Conservation (phyloP, 1,140 invertebrate species). For the Phocides pigmalion region DNA sequence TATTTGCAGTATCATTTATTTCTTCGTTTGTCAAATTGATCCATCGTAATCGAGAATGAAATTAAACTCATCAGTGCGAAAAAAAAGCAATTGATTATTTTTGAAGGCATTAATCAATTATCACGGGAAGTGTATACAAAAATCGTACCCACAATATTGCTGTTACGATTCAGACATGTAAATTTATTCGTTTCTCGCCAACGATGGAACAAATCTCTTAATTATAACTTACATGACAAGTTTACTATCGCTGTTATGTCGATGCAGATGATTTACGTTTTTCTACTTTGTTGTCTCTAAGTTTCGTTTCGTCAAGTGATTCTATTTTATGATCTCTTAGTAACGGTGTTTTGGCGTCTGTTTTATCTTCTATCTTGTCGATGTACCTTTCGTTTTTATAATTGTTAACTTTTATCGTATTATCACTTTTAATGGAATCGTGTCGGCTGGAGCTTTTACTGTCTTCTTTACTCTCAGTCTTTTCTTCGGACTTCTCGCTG, state of each 20-base stretch:
- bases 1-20: slow-evolving; percentile 6
- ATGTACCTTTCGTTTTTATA: slow-evolving; percentile 71
- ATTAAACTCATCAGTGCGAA: too few species aligned
- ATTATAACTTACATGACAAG: neutral
- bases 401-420: slow-evolving; percentile 64
- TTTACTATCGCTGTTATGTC: slow-evolving; percentile 54
- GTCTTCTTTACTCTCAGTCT: slow-evolving; percentile 45
- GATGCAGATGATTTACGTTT: slow-evolving; percentile 79
- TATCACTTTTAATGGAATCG: slow-evolving; percentile 65
- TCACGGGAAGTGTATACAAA: too few species aligned
- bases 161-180: neutral
- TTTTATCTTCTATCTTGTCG: slow-evolving; percentile 74
- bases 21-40: neutral
- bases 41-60: neutral
- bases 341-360: slow-evolving; percentile 71
- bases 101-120: too few species aligned
- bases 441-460: slow-evolving; percentile 62
- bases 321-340: slow-evolving; percentile 76
- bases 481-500: slow-evolving; percentile 62
- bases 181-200: neutral
- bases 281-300: slow-evolving; percentile 71
- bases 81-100: too few species aligned
- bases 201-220: neutral
- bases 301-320: slow-evolving; percentile 76
- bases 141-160: too few species aligned